Base-by-base conservation (phyloP, 2,888 invertebrate species). In the Napeogenes inachia region DNA sequence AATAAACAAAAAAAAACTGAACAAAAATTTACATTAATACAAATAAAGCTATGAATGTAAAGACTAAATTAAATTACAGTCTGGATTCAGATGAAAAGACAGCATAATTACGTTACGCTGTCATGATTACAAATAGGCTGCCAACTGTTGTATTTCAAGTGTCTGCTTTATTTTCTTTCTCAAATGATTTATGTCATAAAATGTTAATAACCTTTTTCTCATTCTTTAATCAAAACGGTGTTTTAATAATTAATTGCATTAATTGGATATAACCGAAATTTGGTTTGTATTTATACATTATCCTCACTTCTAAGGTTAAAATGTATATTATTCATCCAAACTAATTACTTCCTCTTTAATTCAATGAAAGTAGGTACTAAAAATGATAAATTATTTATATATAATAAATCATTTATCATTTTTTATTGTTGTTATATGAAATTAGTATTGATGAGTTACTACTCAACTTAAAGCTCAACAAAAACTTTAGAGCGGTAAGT, bases 31-130 rank as follows among this genome's bases (percentile, higher is more conserved):
- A 21, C 50, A 50, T 30, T 50, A 30, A 30, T 50, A 50, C 45
- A 55, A 63, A 54, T 61, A 61, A 63, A 61, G 50, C 45, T 61
- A 59, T 54, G 53, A 66, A 63, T 58, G 53, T 57, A 62, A 55
- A 50, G 56, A 50, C 54, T 61, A 60, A 62, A 65, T 62, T 57
- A 57, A 64, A 64, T 64, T 61, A 61, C 56, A 57, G 59, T 33
- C 38, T 59, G 61, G 53, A 57, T 63, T 50, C 38, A 56, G 56
- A 60, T 63, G 60, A 62, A 65, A 59, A 61, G 60, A 53, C 60
- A 42, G 55, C n/a, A 32, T 42, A 53, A 60, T 61, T 59, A 59
- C 47, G 45, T 58, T 61, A 32, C 55, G 56, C 54, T 55, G 47
- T 55, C 57, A 45, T 57, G 50, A 58, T 55, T 65, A 50, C 50